Evolutionary conservation across 2,888 invertebrate species (phyloP), one percentile per base, ranked within the genome.

Genomic region (Chrysolina haemoptera): DNA sequence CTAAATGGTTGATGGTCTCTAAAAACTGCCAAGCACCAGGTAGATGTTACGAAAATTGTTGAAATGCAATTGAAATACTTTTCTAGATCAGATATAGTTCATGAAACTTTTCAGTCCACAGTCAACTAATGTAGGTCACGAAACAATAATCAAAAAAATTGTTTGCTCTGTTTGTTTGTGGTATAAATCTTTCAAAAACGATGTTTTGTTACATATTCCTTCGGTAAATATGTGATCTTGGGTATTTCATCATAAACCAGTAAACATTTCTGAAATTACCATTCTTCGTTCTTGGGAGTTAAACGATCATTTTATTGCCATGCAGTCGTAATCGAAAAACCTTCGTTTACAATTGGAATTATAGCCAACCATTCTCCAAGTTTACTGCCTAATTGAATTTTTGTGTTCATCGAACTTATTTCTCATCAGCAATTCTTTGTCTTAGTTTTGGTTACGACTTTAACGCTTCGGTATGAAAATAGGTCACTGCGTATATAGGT

Each of bases 251-350:
- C n/a, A 59, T 59, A 11, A 8, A 59, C 35, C 16, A 22, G n/a
- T 27, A 59, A 59, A 35, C 27, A 59, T n/a, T 35, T 59, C 27
- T 27, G 59, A 59, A 59, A 35, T 59, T 4, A 27, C 14, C 14
- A 59, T 16, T 59, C 59, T 59, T 35, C 59, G 35, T 35, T 35
- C 59, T 59, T 35, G n/a, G 10, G 16, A 59, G n/a, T 59, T 59
- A 59, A 35, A 59, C 59, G 59, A 59, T 59, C 27, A n/a, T 59
- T 59, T 59, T 59, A 59, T 59, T 59, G 27, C 59, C 35, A 59
- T n/a, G n/a, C 27, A 59, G 27, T 59, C 59, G 35, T 59, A n/a
- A 59, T 27, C 10, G 46, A 59, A 27, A 59, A 59, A 59, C 59
- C 27, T 59, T 59, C 35, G 27, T 35, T 59, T 10, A 3, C 35